These are phyloP conservation scores for Sciurus vulgaris DNA, from an alignment of 2,797 vertebrate species.

Conservation along the genomic window DNA sequence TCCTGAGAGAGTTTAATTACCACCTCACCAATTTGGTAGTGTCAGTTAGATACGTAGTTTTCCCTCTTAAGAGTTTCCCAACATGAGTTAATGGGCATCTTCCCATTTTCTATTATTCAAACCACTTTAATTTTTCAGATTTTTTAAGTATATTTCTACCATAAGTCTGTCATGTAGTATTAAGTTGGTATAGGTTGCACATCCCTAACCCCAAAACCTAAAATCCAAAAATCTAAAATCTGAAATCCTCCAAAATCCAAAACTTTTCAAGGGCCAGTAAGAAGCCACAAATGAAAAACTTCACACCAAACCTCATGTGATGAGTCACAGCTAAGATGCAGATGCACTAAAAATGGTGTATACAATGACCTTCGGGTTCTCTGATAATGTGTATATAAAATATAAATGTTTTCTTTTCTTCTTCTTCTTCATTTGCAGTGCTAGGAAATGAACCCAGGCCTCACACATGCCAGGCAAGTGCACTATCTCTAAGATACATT, in stretches of 20 bases:
- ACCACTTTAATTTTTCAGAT: conserved; percentile 35
- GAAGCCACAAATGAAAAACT: background rate
- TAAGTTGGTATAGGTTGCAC: background rate
- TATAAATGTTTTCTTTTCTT: background rate
- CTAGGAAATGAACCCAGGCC: too few species aligned
- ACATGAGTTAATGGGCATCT: background rate
- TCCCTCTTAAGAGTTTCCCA: conserved; percentile 2
- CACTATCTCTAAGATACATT: too few species aligned
- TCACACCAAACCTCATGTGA: background rate
- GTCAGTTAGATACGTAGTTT: background rate
- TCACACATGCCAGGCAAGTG: too few species aligned
- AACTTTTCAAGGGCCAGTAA: background rate
- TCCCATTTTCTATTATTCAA: conserved; percentile 8
- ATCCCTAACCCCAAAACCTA: background rate
- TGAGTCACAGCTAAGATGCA: background rate
- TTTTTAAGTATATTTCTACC: conserved; percentile 45
- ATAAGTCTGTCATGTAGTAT: background rate
- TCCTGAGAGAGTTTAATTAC: background rate
- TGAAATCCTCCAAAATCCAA: background rate
- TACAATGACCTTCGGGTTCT: too few species aligned
- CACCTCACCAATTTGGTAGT: background rate
- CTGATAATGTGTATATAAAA: background rate
- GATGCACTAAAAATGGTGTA: background rate
- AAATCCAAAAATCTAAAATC: background rate
- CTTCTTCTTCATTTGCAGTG: too few species aligned